A percentile compares a stretch with the other conserved stretches of the same genome.
Conservation (phyloP, 1,140 invertebrate genomes). For the Bombyx mandarina region DNA sequence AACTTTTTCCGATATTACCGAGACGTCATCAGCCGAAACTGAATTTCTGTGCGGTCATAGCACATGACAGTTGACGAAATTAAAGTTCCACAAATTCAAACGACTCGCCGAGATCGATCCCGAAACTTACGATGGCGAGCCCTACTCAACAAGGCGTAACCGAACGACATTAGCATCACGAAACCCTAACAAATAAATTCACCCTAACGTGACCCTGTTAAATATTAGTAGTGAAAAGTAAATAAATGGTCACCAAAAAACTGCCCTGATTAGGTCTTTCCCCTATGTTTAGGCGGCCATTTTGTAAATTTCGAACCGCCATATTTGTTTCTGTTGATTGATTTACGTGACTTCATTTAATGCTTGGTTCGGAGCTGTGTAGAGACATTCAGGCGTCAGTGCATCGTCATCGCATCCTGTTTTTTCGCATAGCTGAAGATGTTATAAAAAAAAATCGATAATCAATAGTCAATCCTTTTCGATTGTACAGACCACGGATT, state of each 20-base stretch:
- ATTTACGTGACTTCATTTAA: slow-evolving; percentile 10
- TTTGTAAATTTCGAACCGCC: slow-evolving; percentile 36
- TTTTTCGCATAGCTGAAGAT: too few relatives aligned
- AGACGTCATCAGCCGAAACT: too few relatives aligned
- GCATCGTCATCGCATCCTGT: too few relatives aligned
- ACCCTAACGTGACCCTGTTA: slow-evolving; percentile 28
- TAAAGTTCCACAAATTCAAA: too few relatives aligned
- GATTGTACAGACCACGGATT: too few relatives aligned
- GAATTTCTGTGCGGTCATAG: too few relatives aligned
- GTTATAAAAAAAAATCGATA: too few relatives aligned
- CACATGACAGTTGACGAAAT: too few relatives aligned
- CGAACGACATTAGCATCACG: slow-evolving; percentile 47
- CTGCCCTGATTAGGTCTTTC: slow-evolving; percentile 61
- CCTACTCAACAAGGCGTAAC: slow-evolving; percentile 60
- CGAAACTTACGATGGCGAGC: slow-evolving; percentile 24
- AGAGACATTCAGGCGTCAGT: too few relatives aligned
- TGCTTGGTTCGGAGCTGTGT: slow-evolving; percentile 13
- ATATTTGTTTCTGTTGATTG: slow-evolving; percentile 27
- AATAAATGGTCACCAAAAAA: slow-evolving; percentile 61
- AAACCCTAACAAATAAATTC: slow-evolving; percentile 50
- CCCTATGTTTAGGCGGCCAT: slow-evolving; percentile 47
- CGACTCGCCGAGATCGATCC: slow-evolving; percentile 13
- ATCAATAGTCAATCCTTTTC: too few relatives aligned
- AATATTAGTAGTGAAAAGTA: slow-evolving; percentile 65
- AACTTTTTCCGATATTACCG: too few relatives aligned